Evolutionary conservation across 2,797 vertebrate genomes (phyloP).

Genomic region (Diglossa cyanea): DNA sequence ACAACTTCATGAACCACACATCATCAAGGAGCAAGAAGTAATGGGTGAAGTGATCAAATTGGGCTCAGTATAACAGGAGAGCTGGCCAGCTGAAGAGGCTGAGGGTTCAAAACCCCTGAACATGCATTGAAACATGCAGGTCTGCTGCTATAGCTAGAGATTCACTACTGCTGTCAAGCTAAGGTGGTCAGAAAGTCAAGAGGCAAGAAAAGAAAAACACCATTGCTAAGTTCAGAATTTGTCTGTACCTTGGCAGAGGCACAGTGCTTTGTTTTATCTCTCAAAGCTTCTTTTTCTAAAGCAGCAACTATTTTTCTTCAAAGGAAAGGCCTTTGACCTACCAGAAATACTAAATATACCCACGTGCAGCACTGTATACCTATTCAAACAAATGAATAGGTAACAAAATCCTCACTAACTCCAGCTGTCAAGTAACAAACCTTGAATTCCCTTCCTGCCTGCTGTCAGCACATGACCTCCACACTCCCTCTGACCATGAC

Average conservation of each 20-base stretch:
- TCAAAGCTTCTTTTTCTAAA: background rate
- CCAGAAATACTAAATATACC: background rate
- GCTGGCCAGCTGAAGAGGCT: background rate
- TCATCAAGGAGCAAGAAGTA: background rate
- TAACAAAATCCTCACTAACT: background rate
- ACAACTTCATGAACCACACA: background rate
- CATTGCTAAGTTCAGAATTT: background rate
- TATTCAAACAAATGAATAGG: background rate
- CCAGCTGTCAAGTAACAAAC: background rate
- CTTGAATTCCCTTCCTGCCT: background rate
- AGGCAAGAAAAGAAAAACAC: background rate
- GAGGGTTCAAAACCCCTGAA: background rate
- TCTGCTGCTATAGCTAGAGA: background rate
- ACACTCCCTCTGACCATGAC: background rate
- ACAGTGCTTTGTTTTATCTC: background rate
- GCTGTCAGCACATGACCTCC: background rate
- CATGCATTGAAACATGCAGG: background rate
- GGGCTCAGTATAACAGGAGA: background rate
- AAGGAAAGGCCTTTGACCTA: background rate
- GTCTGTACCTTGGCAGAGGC: background rate
- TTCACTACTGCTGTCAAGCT: background rate
- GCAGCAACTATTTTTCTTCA: background rate
- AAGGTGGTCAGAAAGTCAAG: background rate
- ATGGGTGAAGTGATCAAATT: background rate
- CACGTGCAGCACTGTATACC: fast-evolving